A percentile compares a stretch with the other conserved stretches of the same genome.
Conservation (phyloP, 2,113 vertebrate genomes). For the Maccullochella peelii region DNA sequence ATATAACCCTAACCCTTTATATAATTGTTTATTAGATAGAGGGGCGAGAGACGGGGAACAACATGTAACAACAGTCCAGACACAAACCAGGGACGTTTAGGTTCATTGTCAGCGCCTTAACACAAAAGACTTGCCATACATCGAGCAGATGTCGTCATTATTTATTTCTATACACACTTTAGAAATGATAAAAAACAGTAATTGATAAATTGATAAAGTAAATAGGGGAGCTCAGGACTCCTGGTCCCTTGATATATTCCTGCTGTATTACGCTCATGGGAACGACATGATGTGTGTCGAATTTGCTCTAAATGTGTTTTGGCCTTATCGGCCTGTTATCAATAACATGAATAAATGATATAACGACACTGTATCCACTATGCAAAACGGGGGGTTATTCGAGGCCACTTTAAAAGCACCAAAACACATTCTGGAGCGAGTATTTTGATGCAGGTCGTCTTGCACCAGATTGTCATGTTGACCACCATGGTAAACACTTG, state of each 20-base stretch:
- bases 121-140: no score
- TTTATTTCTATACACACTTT: background rate
- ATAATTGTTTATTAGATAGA: no score
- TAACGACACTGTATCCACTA: no score
- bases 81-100: no score
- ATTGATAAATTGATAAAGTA: background rate
- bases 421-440: conserved; percentile 30
- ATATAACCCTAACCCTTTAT: no score
- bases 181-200: no score
- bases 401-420: background rate
- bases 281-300: background rate
- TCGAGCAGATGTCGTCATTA: background rate
- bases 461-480: conserved; percentile 10
- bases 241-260: background rate
- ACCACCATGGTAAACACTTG: conserved; percentile 37
- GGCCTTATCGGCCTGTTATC: background rate
- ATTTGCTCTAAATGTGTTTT: background rate
- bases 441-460: background rate
- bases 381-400: background rate
- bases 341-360: background rate
- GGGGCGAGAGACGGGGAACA: no score
- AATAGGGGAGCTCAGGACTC: background rate
- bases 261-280: background rate
- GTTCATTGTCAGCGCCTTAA: no score
- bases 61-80: no score